Evolutionary conservation across 2,797 vertebrate species (phyloP), one percentile per base, ranked within the genome.

Genomic region (Morus bassanus): DNA sequence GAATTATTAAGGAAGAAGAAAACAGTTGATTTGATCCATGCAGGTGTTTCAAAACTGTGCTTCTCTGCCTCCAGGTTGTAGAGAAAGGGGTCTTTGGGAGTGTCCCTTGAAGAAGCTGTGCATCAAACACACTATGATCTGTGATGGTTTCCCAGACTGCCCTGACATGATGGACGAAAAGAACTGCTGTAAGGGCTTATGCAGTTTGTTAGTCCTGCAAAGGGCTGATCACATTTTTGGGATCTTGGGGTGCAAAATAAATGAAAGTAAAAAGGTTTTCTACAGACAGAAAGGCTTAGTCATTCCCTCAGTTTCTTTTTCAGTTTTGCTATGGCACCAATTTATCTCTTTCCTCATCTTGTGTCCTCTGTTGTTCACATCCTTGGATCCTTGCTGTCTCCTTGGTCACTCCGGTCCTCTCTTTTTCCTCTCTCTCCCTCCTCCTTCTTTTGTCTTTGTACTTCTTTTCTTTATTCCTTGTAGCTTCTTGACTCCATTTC

Each of bases 81-180:
- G 92, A 92, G 99, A 99, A 98, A 98, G 99, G 33, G 98, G 98
- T 90, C 98, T 99, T 93, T 99, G 99, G 99, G 99, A 99, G 97
- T 99, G 99, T 97, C 99, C 99, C 1, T 95, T 98, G 67, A 98
- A 98, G 87, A 98, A 98, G 64, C 95, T 98, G 59, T 99, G 99
- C 82, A 99, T 99, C 78, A 98, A 98, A 90, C 96, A 98, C 95
- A 95, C 97, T 2, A 98, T 99, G 98, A 98, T 99, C 98, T 99
- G 99, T 59, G 99, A 99, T 30, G 99, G 99, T 3, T 99, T 99
- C 96, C 99, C 99, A 63, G 99, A 99, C 97, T 99, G 99, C 93
- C 98, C 98, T 37, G 98, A 98, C 83, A 97, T 98, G 91, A 97
- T 98, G 96, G 99, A 99, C 84, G 99, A 99, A 97, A 98, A 95